Evolutionary conservation across 2,888 invertebrate genomes (phyloP), one percentile per base, ranked within the genome.

Genomic region (Parnassius smintheus): DNA sequence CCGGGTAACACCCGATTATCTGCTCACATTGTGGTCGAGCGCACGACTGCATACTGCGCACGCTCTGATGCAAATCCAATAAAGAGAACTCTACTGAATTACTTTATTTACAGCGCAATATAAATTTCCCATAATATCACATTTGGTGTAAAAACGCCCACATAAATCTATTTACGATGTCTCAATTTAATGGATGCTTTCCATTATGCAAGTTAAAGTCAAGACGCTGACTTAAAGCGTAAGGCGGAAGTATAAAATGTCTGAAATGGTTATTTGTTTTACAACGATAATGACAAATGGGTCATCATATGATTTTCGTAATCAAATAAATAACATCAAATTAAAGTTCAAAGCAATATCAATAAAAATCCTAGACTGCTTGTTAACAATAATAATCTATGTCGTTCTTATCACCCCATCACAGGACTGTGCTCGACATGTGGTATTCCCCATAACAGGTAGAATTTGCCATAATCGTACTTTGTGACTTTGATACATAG

Each of bases 1-100:
- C 81, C 72, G 75, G 87, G 90, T 86, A 90, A 88, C 88, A 87
- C 88, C 86, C 88, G 87, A 87, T 86, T 83, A 86, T 86, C 86
- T 75, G 79, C 70, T 70, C 76, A 71, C 77, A 81, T 77, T 78
- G 78, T 42, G 41, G 41, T 78, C 54, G 52, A 45, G 51, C 22
- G 62, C 61, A 56, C 62, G 52, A 41, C 50, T 10, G 44, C 44
- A 52, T 44, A 35, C 41, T 4, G 7, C 13, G 72, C 63, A 54
- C 61, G 65, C 66, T 61, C 68, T 59, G 65, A 62, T 62, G 65
- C 52, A 25, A 45, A 35, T n/a, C 49, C 49, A 41, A 50, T 57
- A 57, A 50, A 57, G 42, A n/a, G 12, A 41, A 50, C 41, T 18
- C 50, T 22, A 22, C n/a, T 45, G 53, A 59, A 63, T 59, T 44